Evolutionary conservation across 2,888 invertebrate species (phyloP).

Genomic region (Caenorhabditis sp.): DNA sequence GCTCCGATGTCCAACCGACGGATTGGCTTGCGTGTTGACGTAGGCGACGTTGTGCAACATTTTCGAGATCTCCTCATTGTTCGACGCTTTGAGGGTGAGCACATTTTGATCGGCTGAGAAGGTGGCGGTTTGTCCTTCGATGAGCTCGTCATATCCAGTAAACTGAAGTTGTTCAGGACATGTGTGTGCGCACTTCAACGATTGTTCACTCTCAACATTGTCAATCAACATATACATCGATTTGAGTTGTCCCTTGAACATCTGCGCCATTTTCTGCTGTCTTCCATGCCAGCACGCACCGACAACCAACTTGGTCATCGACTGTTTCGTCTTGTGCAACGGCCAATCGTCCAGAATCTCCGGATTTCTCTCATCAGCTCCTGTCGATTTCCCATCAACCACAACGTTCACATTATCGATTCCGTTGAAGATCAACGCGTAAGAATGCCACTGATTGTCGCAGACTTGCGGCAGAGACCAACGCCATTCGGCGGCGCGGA

Average conservation of each 20-base stretch:
- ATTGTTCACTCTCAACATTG: slow-evolving; percentile 79
- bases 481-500: slow-evolving; percentile 95
- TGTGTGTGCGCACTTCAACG: slow-evolving; percentile 81
- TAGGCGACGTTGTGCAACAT: slow-evolving; percentile 79
- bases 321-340: slow-evolving; percentile 90
- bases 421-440: slow-evolving; percentile 90
- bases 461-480: slow-evolving; percentile 90
- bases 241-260: slow-evolving; percentile 87
- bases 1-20: slow-evolving; percentile 92
- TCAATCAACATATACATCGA: slow-evolving; percentile 83
- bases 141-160: slow-evolving; percentile 77
- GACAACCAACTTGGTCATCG: slow-evolving; percentile 84
- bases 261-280: slow-evolving; percentile 84
- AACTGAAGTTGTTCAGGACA: slow-evolving; percentile 81
- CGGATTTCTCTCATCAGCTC: slow-evolving; percentile 81
- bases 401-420: slow-evolving; percentile 76
- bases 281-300: slow-evolving; percentile 94
- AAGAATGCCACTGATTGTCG: slow-evolving; percentile 98
- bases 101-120: slow-evolving; percentile 73
- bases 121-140: slow-evolving; percentile 78
- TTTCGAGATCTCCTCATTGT: slow-evolving; percentile 70
- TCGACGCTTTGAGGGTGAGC: slow-evolving; percentile 72
- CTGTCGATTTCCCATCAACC: slow-evolving; percentile 63
- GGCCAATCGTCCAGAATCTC: slow-evolving; percentile 99
- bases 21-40: slow-evolving; percentile 87